Base-by-base conservation (phyloP, 2,797 vertebrate genomes). In the Thalassophryne amazonica region DNA sequence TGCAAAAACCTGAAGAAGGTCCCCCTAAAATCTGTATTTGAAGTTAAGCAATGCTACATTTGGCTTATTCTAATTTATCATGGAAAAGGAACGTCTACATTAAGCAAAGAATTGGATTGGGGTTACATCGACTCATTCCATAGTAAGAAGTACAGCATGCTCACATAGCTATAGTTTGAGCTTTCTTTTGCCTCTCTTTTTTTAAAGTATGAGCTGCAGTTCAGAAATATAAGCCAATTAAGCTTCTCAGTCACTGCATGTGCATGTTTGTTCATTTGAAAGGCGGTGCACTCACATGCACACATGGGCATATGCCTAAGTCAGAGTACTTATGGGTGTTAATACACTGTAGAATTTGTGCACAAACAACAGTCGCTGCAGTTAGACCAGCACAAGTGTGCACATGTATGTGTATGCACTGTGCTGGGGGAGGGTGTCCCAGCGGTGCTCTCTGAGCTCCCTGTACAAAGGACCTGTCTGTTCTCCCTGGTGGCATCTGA, bases 361-460 rank as follows among this genome's bases (percentile, higher is more conserved):
- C 41, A 41, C 41, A 54, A 62, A 67, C 35, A 68, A 14, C 43
- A 50, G 30, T 34, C 38, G 35, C 13, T 6, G 15, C 46, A 56
- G 55, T 35, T 50, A 60, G 36, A 55, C 31, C 35, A 45, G 48
- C 73, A 55, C 28, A 30, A n/a, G 16, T 48, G 57, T 41, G 19
- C 28, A 29, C 25, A 11, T 45, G 42, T 59, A 17, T 31, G 8
- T 30, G 20, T 22, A 14, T 32, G 28, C 29, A 89, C 79, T 0
- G 92, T 89, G 5, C 85, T 93, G 46, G 91, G 92, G 80, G 90
- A 96, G 88, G 7, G 91, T 91, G 41, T 90, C 94, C 48, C 93
- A 92, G 63, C 58, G 59, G 71, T 56, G 53, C 70, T 76, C 67
- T 69, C 63, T 61, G 57, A 65, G 78, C 59, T 60, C 41, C 25